These are phyloP conservation scores for Proctacanthus coquilletti DNA, from an alignment of 1,140 invertebrate species.

Conservation along the genomic window DNA sequence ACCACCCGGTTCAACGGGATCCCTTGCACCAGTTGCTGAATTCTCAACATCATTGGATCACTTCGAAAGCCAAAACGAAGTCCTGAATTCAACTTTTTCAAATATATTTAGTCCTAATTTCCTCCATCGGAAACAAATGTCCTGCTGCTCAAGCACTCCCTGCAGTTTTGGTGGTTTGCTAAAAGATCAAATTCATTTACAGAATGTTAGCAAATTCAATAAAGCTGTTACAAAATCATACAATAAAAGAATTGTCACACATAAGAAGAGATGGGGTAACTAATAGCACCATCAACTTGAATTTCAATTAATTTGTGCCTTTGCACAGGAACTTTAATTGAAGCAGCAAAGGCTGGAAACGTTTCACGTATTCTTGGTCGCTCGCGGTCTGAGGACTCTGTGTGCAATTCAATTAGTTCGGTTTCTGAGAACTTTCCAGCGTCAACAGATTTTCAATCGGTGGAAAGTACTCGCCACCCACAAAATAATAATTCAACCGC, in stretches of 20 bases:
- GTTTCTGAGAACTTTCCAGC: no score
- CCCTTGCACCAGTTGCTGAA: slow-evolving; percentile 57
- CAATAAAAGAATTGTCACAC: slow-evolving; percentile 40
- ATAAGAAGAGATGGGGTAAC: slow-evolving; percentile 50
- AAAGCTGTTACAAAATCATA: slow-evolving; percentile 33
- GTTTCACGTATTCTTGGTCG: slow-evolving; percentile 60
- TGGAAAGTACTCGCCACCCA: slow-evolving; percentile 27
- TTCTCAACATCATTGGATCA: slow-evolving; percentile 53
- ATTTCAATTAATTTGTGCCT: slow-evolving; percentile 27
- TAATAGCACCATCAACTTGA: slow-evolving; percentile 2
- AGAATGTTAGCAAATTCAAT: slow-evolving; percentile 20
- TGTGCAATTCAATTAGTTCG: slow-evolving; percentile 44
- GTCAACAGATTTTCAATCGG: slow-evolving; percentile 5
- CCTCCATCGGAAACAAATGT: slow-evolving; percentile 19
- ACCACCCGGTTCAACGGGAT: slow-evolving; percentile 41
- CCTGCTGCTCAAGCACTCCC: background rate
- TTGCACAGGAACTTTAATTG: slow-evolving; percentile 56
- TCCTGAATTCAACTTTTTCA: slow-evolving; percentile 21
- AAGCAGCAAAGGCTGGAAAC: slow-evolving; percentile 63
- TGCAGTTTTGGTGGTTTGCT: background rate
- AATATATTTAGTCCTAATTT: slow-evolving; percentile 31
- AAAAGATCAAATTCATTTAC: background rate
- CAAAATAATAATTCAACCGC: slow-evolving; percentile 28
- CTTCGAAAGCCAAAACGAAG: slow-evolving; percentile 31
- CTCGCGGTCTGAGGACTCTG: slow-evolving; percentile 64